Evolutionary conservation across 2,113 vertebrate species (phyloP), one percentile per base, ranked within the genome.

Genomic region (Columbina picui): DNA sequence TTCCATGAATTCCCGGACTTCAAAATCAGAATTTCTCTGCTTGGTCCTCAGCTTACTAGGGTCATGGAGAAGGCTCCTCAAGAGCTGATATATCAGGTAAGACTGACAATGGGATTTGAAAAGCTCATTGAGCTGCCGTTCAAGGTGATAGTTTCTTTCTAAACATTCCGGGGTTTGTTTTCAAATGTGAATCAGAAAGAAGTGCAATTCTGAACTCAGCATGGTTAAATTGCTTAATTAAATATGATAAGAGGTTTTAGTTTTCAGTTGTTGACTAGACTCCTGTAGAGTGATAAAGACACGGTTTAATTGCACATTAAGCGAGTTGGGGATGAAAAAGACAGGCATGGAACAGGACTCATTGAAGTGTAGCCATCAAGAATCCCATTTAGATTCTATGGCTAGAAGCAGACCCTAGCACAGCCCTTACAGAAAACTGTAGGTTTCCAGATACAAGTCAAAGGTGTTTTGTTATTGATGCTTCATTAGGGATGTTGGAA

Each of bases 161-260:
- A 83, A 92, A 93, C 63, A 77, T 78, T 94, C 71, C 88, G 45
- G 15, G 32, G 23, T 95, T 95, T 92, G 75, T 90, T 96, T 96
- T 95, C 59, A 86, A 90, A 95, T 93, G 79, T 92, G 85, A 77
- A 77, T 94, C 27, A 70, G 47, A 38, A 93, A 87, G 57, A 93
- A 47, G 25, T 94, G 47, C 59, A 86, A 21, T 93, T 94, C 68
- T 86, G 71, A 93, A 97, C 92, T 90, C 85, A 94, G 71, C 63
- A 61, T 88, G 55, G 67, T 80, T 88, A 93, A 88, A 92, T 92
- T 93, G 68, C 71, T 79, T 94, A 93, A 95, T 96, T 96, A 93
- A 94, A 92, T 83, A 86, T 76, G 70, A 83, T 93, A 77, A 79
- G 30, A 6, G 1, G 70, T 69, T 93, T 97, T 92, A 69, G 79